These are phyloP conservation scores for Holacanthella duospinosa DNA, from an alignment of 2,888 invertebrate species.

Conservation along the genomic window DNA sequence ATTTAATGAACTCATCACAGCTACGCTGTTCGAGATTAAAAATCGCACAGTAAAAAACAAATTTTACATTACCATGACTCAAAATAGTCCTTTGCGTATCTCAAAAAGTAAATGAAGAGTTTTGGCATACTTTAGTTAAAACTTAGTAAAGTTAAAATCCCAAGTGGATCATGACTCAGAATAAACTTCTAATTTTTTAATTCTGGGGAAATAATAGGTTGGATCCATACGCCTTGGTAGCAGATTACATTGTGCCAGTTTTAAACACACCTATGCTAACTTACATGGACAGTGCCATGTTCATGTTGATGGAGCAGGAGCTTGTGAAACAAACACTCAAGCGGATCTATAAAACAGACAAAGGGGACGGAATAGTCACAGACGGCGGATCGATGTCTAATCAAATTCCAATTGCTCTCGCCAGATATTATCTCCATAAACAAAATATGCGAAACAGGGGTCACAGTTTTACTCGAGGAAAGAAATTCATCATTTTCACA, in stretches of 20 bases:
- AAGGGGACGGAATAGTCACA: slow-evolving; percentile 9
- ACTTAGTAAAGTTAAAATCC: too few relatives aligned
- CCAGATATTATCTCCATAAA: neutral
- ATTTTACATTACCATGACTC: too few relatives aligned
- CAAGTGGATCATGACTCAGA: too few relatives aligned
- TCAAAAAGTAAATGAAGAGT: too few relatives aligned
- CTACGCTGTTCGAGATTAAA: too few relatives aligned
- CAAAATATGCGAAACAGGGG: neutral
- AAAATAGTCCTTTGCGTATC: too few relatives aligned
- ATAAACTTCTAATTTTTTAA: too few relatives aligned
- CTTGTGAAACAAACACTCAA: neutral
- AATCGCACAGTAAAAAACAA: too few relatives aligned
- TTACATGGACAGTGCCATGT: neutral
- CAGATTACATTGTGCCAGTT: neutral
- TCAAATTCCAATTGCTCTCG: slow-evolving; percentile 7
- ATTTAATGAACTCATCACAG: too few relatives aligned
- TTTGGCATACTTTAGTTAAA: too few relatives aligned
- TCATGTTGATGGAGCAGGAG: neutral
- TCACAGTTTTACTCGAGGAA: neutral
- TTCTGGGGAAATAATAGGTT: too few relatives aligned
- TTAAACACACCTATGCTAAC: neutral
- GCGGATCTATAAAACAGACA: neutral
- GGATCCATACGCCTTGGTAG: slow-evolving; percentile 1
- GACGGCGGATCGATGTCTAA: slow-evolving; percentile 11
- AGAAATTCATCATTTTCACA: neutral